A percentile compares a stretch with the other conserved stretches of the same genome.
Evolutionary conservation across 2,888 invertebrate genomes (phyloP).

Genomic region (Hirtodrosophila confusa): DNA sequence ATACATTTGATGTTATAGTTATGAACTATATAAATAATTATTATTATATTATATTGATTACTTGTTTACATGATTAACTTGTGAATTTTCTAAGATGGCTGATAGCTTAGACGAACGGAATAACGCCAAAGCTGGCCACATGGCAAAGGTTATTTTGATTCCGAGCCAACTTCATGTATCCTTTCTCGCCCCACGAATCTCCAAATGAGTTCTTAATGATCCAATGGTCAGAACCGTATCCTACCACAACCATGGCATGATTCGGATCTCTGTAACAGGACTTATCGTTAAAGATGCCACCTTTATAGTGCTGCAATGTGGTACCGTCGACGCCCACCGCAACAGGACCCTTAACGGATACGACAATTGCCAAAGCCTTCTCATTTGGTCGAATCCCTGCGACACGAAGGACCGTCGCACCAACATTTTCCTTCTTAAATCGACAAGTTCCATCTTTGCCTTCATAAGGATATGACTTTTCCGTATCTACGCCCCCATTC

Average conservation of each 20-base stretch:
- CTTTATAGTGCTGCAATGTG: conserved; percentile 95
- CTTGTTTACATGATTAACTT: too few species aligned
- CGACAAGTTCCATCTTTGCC: conserved; percentile 96
- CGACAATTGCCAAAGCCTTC: conserved; percentile 86
- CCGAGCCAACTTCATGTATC: conserved; percentile 93
- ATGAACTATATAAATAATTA: too few species aligned
- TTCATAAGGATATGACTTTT: conserved; percentile 87
- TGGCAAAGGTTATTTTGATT: conserved; percentile 29
- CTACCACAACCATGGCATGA: conserved; percentile 96
- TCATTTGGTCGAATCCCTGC: conserved; percentile 92
- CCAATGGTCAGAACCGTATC: conserved; percentile 94
- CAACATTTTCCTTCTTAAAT: conserved; percentile 85
- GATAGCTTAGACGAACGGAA: conserved; percentile 5
- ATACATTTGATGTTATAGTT: too few species aligned
- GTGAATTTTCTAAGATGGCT: background rate
- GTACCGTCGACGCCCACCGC: conserved; percentile 92
- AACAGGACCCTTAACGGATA: conserved; percentile 94
- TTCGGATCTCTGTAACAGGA: conserved; percentile 92
- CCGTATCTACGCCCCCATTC: conserved; percentile 85
- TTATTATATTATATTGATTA: too few species aligned
- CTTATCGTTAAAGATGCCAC: conserved; percentile 95
- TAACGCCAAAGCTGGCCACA: conserved; percentile 4
- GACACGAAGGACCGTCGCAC: conserved; percentile 91
- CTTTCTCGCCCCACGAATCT: conserved; percentile 97
- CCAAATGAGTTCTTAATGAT: conserved; percentile 97